Conservation (phyloP, 2,888 invertebrate species). For the Hypsopygia costalis region DNA sequence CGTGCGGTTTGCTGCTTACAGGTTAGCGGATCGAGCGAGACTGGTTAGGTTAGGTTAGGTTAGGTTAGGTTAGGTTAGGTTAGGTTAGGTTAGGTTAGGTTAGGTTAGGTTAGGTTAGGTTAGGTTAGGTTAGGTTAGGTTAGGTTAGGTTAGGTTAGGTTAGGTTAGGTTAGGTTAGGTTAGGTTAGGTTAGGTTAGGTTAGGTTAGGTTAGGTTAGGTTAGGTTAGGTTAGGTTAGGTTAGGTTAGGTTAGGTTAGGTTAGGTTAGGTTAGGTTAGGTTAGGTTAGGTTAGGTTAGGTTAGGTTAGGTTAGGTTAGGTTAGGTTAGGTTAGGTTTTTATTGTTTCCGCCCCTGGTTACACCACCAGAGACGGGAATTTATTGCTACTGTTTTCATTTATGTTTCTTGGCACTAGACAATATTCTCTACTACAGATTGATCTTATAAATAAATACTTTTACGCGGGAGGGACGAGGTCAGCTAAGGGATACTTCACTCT, state of each 20-base stretch:
- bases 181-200: slow-evolving; percentile 14
- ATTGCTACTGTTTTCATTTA: too few species aligned
- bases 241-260: slow-evolving; percentile 16
- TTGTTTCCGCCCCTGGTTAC: too few species aligned
- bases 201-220: slow-evolving; percentile 18
- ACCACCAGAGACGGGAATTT: too few species aligned
- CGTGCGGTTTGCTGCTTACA: too few species aligned
- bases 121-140: slow-evolving; percentile 14
- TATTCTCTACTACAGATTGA: too few species aligned
- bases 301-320: slow-evolving; percentile 22
- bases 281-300: slow-evolving; percentile 16
- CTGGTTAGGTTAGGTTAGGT: slow-evolving; percentile 13
- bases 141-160: slow-evolving; percentile 14
- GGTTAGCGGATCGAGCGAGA: too few species aligned
- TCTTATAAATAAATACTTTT: too few species aligned
- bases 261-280: slow-evolving; percentile 13
- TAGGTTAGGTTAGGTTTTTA: slow-evolving; percentile 21
- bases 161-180: slow-evolving; percentile 14
- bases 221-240: slow-evolving; percentile 16
- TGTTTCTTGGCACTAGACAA: too few species aligned
- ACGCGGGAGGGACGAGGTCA: slow-evolving; percentile 22
- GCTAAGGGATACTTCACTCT: too few species aligned
- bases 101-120: slow-evolving; percentile 12
- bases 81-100: slow-evolving; percentile 17
- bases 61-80: slow-evolving; percentile 15